A percentile compares a stretch with the other conserved stretches of the same genome.
These are phyloP conservation scores for Fragum sueziense DNA, from an alignment of 2,888 invertebrate genomes.

Conservation along the genomic window DNA sequence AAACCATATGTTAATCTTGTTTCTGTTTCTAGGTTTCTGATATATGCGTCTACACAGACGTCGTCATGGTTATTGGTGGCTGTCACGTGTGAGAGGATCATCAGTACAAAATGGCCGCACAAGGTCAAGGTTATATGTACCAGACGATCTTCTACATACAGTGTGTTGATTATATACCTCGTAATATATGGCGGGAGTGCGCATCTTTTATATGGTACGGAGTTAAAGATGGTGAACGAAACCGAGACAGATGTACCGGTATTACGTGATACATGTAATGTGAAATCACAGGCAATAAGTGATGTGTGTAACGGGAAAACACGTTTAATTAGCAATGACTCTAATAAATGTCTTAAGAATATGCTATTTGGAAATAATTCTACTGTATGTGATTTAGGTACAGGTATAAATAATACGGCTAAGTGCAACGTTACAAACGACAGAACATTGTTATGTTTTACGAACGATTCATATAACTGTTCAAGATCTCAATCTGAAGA, in stretches of 20 bases:
- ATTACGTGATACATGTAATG: neutral
- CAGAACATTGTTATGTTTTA: too few relatives aligned
- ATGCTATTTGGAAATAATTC: neutral
- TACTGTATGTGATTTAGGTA: neutral
- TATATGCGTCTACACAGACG: constrained; percentile 31
- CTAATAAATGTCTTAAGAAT: neutral
- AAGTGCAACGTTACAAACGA: too few relatives aligned
- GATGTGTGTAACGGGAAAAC: neutral
- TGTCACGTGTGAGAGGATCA: constrained; percentile 38
- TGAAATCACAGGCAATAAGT: neutral
- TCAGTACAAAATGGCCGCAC: constrained; percentile 38
- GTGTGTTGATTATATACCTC: neutral
- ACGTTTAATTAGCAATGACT: neutral
- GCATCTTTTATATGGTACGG: constrained; percentile 31
- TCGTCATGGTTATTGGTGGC: constrained; percentile 47
- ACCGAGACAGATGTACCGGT: neutral
- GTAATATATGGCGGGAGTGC: constrained; percentile 16
- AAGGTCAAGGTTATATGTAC: constrained; percentile 38
- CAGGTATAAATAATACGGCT: too few relatives aligned
- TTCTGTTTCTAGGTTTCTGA: constrained; percentile 15
- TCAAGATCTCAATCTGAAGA: neutral
- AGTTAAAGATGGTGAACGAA: neutral
- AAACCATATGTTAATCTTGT: neutral
- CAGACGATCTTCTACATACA: constrained; percentile 6
- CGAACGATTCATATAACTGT: too few relatives aligned